phyloP scores from a whole-genome alignment of 2,888 invertebrate species.

The Mythimna ferrago region DNA sequence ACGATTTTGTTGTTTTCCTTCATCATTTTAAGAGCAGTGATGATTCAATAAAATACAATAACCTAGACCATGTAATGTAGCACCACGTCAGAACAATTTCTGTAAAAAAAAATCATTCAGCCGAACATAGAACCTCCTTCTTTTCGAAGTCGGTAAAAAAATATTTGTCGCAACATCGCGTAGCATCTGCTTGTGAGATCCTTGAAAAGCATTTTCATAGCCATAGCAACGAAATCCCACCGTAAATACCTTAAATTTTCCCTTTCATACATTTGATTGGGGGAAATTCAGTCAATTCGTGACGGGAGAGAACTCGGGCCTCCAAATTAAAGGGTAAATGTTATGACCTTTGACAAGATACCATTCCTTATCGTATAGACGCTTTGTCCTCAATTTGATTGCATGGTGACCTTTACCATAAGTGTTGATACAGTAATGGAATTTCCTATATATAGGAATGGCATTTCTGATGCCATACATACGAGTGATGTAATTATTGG shows the following conservation, averaged over 20 bases:
- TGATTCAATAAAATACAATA: too few relatives aligned
- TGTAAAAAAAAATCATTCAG: too few relatives aligned
- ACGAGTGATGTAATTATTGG: slow-evolving; percentile 21
- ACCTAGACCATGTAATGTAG: too few relatives aligned
- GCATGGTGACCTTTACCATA: slow-evolving; percentile 29
- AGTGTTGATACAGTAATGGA: slow-evolving; percentile 6
- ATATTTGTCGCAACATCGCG: not conserved
- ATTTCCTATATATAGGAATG: slow-evolving; percentile 22
- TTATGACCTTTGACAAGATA: slow-evolving; percentile 33
- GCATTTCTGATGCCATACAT: slow-evolving; percentile 2
- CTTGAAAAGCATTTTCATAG: not conserved
- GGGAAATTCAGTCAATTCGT: slow-evolving; percentile 24
- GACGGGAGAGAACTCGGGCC: slow-evolving; percentile 9
- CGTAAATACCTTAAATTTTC: not conserved
- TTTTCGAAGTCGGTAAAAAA: too few relatives aligned
- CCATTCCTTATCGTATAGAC: slow-evolving; percentile 2
- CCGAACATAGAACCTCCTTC: too few relatives aligned
- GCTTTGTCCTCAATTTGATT: slow-evolving; percentile 11
- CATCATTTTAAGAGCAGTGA: too few relatives aligned
- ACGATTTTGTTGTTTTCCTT: too few relatives aligned
- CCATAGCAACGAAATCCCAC: not conserved
- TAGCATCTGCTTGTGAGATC: not conserved
- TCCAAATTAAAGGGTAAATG: slow-evolving; percentile 35
- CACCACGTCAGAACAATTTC: too few relatives aligned
- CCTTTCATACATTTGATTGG: slow-evolving; percentile 10